Evolutionary conservation across 2,888 invertebrate genomes (phyloP).

Genomic region (Lepidochrysops patricia): DNA sequence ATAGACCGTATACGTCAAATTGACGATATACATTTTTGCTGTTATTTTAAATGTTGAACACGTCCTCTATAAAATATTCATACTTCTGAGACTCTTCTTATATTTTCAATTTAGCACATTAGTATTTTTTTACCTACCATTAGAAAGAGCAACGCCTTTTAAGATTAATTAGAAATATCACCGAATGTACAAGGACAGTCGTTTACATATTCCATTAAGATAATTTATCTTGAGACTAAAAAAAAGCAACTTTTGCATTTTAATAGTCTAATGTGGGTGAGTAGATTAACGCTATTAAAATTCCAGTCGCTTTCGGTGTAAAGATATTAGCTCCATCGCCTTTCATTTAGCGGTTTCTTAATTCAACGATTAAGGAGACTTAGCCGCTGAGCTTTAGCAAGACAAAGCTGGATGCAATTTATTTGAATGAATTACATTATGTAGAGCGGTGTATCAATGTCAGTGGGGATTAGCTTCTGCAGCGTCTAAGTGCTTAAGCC

Average conservation of each 20-base stretch:
- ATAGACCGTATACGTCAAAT: not conserved
- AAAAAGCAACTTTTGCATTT: not conserved
- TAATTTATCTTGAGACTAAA: not conserved
- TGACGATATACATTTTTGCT: not conserved
- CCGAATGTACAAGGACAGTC: not conserved
- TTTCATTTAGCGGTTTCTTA: not conserved
- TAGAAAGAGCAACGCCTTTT: not conserved
- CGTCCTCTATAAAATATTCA: too few relatives aligned
- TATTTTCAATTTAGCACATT: not conserved
- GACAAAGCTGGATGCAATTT: not conserved
- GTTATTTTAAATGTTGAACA: too few relatives aligned
- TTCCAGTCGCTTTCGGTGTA: too few relatives aligned
- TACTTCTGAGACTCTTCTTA: too few relatives aligned
- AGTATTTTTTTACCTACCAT: not conserved
- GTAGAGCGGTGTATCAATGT: slow-evolving; percentile 10
- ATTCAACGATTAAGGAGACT: not conserved
- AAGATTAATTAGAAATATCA: not conserved
- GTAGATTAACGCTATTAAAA: too few relatives aligned
- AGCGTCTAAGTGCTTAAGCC: slow-evolving; percentile 6
- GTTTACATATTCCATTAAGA: not conserved
- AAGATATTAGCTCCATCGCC: not conserved
- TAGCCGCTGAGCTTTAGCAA: not conserved
- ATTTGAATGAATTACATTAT: slow-evolving; percentile 2
- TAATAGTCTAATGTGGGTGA: not conserved
- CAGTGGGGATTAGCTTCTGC: not conserved